These are phyloP conservation scores for Neotoma lepida DNA, from an alignment of 2,113 vertebrate genomes.

Conservation along the genomic window DNA sequence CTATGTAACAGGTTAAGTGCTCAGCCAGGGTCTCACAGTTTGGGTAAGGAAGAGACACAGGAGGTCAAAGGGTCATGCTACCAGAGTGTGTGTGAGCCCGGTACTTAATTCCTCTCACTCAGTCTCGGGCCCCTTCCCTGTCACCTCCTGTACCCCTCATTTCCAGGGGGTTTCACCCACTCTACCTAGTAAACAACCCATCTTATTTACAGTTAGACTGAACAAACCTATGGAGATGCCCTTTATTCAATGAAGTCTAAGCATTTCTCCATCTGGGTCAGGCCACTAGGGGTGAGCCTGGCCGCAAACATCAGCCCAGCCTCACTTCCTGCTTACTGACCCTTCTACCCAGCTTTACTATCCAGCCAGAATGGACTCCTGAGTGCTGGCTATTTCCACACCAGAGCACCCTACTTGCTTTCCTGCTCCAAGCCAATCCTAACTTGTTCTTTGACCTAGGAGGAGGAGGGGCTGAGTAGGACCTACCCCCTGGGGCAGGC, in stretches of 20 bases:
- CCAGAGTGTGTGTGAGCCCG: background rate
- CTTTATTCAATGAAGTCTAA: background rate
- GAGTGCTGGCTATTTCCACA: background rate
- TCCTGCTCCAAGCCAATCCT: background rate
- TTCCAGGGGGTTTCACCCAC: background rate
- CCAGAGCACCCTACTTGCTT: background rate
- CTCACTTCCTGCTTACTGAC: background rate
- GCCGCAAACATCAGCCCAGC: too few species aligned
- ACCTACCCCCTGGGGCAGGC: background rate
- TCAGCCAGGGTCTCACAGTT: background rate
- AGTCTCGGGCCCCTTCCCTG: background rate
- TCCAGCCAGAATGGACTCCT: too few species aligned
- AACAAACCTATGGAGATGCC: background rate
- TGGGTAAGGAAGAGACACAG: background rate
- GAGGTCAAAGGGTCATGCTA: background rate
- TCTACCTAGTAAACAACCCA: background rate
- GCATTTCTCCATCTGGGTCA: background rate
- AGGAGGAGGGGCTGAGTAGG: background rate
- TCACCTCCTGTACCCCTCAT: background rate
- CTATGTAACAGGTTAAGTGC: background rate
- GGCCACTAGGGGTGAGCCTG: background rate
- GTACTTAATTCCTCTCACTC: background rate
- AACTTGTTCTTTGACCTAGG: background rate
- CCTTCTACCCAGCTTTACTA: background rate
- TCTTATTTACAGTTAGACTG: background rate